phyloP scores from a whole-genome alignment of 1,140 invertebrate species.

The Drosophila melanica region DNA sequence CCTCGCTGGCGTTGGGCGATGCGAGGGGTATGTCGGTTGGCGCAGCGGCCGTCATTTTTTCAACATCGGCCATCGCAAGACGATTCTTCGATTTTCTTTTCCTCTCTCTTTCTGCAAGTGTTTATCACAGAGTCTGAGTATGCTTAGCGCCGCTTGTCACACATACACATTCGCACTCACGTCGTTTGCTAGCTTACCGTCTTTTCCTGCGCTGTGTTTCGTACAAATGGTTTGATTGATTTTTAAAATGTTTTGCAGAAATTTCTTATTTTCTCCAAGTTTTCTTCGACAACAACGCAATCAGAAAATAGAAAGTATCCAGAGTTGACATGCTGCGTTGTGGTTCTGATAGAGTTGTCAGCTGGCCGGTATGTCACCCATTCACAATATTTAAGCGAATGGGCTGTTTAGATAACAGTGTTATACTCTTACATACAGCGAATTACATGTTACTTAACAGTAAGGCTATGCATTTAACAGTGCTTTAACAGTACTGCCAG shows the following conservation, averaged over 20 bases:
- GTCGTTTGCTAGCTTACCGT: slow-evolving; percentile 20
- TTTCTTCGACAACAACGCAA: slow-evolving; percentile 75
- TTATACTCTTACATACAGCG: neutral
- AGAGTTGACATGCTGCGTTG: slow-evolving; percentile 27
- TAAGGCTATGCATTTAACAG: neutral
- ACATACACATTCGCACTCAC: slow-evolving; percentile 21
- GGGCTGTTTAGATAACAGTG: neutral
- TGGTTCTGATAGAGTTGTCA: slow-evolving; percentile 30
- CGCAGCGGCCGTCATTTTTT: slow-evolving; percentile 63
- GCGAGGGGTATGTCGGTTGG: slow-evolving; percentile 65
- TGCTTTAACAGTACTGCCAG: neutral
- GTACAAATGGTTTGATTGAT: neutral
- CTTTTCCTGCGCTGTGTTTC: neutral
- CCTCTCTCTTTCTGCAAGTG: slow-evolving; percentile 21
- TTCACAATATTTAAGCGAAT: slow-evolving; percentile 16
- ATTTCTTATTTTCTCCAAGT: slow-evolving; percentile 48
- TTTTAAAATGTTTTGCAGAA: slow-evolving; percentile 20
- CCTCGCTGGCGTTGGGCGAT: slow-evolving; percentile 45
- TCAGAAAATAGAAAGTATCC: slow-evolving; percentile 78
- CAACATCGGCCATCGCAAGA: slow-evolving; percentile 74
- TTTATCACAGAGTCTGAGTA: slow-evolving; percentile 33
- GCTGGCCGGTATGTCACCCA: slow-evolving; percentile 12
- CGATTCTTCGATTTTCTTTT: slow-evolving; percentile 53
- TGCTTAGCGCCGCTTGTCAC: slow-evolving; percentile 24
- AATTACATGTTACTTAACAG: neutral